Base-by-base conservation (phyloP, 2,113 vertebrate species). In the Donacobius atricapilla region DNA sequence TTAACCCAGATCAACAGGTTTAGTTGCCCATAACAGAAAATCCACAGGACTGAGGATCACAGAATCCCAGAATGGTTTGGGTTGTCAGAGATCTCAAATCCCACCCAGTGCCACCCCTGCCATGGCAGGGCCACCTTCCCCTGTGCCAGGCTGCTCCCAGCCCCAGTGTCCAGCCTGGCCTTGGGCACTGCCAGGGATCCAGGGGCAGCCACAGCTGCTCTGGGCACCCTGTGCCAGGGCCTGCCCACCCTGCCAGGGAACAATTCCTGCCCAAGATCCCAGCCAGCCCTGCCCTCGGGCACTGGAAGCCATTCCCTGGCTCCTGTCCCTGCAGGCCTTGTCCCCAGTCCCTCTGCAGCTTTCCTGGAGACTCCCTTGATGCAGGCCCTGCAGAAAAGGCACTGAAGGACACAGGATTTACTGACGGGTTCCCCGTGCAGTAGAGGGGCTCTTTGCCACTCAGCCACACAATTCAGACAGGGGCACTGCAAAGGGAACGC, bases 21-120 rank as follows among this genome's bases (percentile, higher is more conserved):
- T 13, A 14, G 20, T 7, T 75, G 11, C 12, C n/a, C 4, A 16
- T 12, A 69, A 44, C 2, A 50, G 2, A 28, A 66, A 70, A 40
- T 13, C 7, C 25, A 17, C 23, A 35, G 20, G 33, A n/a, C 13
- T 33, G 47, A 61, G 13, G 8, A 51, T 25, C 25, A 16, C 48
- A 47, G 35, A 71, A 63, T 48, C 2, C 11, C 15, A 15, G 25
- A 23, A 0, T 23, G 14, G 10, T 1, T 15, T 72, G 50, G 35
- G 16, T 2, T 35, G 3, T 13, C 0, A 79, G 3, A 8, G 57
- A 48, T 21, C 11, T 4, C 0, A 40, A 1, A 71, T 0, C 4
- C 2, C 65, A 23, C 0, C 39, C 39, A 19, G 1, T 9, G 0
- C 54, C 84, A 37, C 9, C 61, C 83, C n/a, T 30, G 65, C 40